Base-by-base conservation (phyloP, 2,888 invertebrate genomes). In the Hirtodrosophila cameraria region DNA sequence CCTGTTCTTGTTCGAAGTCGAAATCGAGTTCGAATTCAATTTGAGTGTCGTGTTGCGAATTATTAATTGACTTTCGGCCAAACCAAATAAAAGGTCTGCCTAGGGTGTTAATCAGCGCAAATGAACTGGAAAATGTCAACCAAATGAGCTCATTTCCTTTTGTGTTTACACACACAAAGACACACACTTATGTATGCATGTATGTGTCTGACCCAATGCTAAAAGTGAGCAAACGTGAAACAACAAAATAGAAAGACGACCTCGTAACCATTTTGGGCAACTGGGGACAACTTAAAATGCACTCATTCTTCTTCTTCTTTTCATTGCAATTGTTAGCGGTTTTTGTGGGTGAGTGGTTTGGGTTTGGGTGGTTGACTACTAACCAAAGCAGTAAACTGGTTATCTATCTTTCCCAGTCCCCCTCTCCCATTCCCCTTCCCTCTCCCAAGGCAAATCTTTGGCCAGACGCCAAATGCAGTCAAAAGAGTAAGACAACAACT, bases 51-150 rank as follows among this genome's bases (percentile, higher is more conserved):
- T 68, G 54, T 57, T 58, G 74, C 62, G 62, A 76, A 85, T 43
- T 81, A 85, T 79, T 83, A 85, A 81, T 85, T 73, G 73, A 63
- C 35, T 75, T 75, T 82, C 42, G 35, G 28, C 16, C 41, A 53
- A 53, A 25, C 30, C 35, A 73, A 46, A 59, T 54, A 28, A 75
- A 54, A 62, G 52, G 23, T 36, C 20, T 27, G 42, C 2, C 28
- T 46, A 52, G 43, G 55, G 70, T 59, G 71, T 80, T 83, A 81
- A 86, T 81, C 81, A 81, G 86, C 81, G 63, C 66, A 83, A 81
- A 83, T 82, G 75, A 81, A 86, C 74, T 77, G 84, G 75, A 83
- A 82, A 83, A 82, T 80, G 86, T 83, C 80, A 76, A 71, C 70
- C 49, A 67, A 80, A 85, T 80, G 81, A 83, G 84, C 75, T 86